These are phyloP conservation scores for Coptodon rendalli DNA, from an alignment of 2,113 vertebrate genomes.

Conservation along the genomic window DNA sequence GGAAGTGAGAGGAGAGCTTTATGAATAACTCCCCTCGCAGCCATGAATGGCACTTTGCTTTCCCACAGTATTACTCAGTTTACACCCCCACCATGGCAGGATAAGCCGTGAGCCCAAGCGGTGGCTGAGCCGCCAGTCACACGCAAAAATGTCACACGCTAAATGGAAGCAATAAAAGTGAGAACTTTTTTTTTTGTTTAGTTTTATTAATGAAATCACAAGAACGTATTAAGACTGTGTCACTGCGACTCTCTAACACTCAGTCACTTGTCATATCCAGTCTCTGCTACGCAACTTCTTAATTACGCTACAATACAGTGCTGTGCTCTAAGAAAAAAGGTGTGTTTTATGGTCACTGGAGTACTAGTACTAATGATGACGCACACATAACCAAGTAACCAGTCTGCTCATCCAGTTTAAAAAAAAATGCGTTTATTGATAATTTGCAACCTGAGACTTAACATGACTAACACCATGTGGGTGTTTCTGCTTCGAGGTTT, in stretches of 20 bases:
- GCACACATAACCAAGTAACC: background rate
- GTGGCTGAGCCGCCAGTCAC: constrained; percentile 23
- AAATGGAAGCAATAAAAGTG: background rate
- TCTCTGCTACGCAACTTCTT: background rate
- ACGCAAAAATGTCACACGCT: background rate
- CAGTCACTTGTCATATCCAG: background rate
- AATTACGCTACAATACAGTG: background rate
- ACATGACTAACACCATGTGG: background rate
- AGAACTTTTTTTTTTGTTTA: background rate
- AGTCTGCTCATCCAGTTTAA: background rate
- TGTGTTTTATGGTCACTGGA: background rate
- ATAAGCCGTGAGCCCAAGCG: constrained; percentile 30
- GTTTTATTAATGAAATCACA: background rate
- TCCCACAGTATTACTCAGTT: constrained; percentile 58
- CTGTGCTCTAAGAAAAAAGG: background rate
- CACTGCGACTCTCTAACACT: background rate
- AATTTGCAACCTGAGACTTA: background rate
- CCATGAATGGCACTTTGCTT: constrained; percentile 60
- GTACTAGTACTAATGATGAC: background rate
- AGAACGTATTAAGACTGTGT: background rate
- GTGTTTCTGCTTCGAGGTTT: background rate
- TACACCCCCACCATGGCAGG: constrained; percentile 58
- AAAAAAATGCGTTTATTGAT: background rate
- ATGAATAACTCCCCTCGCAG: constrained; percentile 60
- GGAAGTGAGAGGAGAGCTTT: constrained; percentile 28